Base-by-base conservation (phyloP, 1,140 invertebrate genomes). In the Samia ricini region DNA sequence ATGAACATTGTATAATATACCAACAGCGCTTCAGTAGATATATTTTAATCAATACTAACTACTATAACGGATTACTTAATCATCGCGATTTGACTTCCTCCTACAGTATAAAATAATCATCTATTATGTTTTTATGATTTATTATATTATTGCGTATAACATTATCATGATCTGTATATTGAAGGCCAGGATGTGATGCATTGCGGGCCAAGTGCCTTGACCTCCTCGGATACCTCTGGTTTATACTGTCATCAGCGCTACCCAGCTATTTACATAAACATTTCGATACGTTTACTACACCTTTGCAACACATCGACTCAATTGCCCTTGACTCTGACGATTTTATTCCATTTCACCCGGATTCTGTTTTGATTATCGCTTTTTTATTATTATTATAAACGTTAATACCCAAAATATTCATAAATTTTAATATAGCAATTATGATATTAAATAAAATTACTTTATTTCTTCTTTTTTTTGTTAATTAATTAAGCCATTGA, bases 181-280 rank as follows among this genome's bases (percentile, higher is more conserved):
- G 33, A 42, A 42, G 33, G 33, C 12, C 33, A 42, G 33, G 33
- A 42, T 42, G 33, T 42, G 33, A 42, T 42, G 33, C 56, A 36
- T 57, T 57, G 24, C n/a, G 29, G 7, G n/a, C 26, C 1, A 36
- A 36, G 29, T 20, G 8, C 54, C 54, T 56, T 33, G 56, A 36
- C 56, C 56, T 33, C 29, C 6, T 36, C 56, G 6, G 19, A 20
- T 22, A 21, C 51, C 12, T 23, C 20, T 26, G 56, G 21, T 36
- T 33, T 19, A 20, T 15, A 6, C 26, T 10, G 18, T 26, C 19
- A 20, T 12, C 50, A 48, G 36, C 50, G 26, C 54, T 19, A 26
- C 19, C 22, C n/a, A 52, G 51, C 51, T 21, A 57, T 57, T 57
- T 57, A 57, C 56, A 57, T 57, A 57, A 33, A 57, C 24, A 29